Evolutionary conservation across 2,888 invertebrate genomes (phyloP), one percentile per base, ranked within the genome.

Genomic region (Tinea pellionella): DNA sequence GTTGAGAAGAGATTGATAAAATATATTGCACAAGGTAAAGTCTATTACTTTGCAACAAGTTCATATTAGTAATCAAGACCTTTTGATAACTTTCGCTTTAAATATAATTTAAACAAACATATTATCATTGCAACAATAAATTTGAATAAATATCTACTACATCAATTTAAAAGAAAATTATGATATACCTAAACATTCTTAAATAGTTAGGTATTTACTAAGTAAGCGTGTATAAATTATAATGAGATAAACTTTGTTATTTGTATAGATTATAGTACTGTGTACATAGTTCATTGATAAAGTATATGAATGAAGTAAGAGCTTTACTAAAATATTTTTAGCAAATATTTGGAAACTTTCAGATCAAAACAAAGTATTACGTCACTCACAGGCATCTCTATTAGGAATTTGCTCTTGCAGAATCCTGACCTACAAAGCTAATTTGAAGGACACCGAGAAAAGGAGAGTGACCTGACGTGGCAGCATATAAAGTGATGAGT

Each of bases 401-500:
- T 18, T n/a, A 57, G 57, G 15, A 32, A 18, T 32, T 57, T 57
- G 16, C 57, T 63, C 76, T 72, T 74, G 74, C 75, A 76, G 82
- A 81, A 82, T 83, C 85, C 86, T 87, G 86, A 87, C 86, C 86
- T 87, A 87, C 85, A 87, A 83, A 86, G 86, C 86, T 86, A 86
- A 87, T 87, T 86, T 86, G 86, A 87, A 87, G 86, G 86, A 87
- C 86, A 86, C 80, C 83, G 83, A 81, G 86, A 87, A 87, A 87
- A 86, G 86, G 86, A 87, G 86, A 87, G 86, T 87, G 84, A 84
- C 86, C 86, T 86, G 86, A 87, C 86, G 84, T 78, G 75, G 86
- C 80, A 75, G 77, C 81, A 75, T 78, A 82, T 77, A 85, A 86
- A 86, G 83, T 85, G 86, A 86, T 85, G 86, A 86, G 85, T 85